Conservation (phyloP, 2,797 vertebrate species). For the Odontamblyopus rebecca region DNA sequence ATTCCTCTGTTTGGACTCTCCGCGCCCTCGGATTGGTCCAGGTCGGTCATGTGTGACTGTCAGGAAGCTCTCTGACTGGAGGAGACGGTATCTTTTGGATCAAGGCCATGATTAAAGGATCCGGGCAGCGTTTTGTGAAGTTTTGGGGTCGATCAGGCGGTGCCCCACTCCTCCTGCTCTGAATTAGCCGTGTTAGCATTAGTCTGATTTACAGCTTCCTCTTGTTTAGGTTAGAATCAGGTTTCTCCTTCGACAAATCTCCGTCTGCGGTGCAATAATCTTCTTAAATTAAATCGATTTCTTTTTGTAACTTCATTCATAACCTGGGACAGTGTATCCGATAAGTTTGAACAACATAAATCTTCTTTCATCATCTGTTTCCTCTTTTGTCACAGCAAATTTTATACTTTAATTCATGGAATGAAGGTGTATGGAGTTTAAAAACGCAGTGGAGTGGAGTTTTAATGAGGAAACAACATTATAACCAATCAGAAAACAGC, state of each 20-base stretch:
- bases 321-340: no score
- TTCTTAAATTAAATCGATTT: no score
- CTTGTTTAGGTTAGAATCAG: conserved; percentile 76
- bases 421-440: no score
- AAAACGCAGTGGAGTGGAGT: no score
- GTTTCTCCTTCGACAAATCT: conserved; percentile 32
- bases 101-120: conserved; percentile 79
- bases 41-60: conserved; percentile 76
- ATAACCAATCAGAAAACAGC: no score
- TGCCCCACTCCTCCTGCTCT: conserved; percentile 75
- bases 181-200: conserved; percentile 78
- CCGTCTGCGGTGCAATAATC: conserved; percentile 30
- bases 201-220: conserved; percentile 84
- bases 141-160: conserved; percentile 61
- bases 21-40: conserved; percentile 63
- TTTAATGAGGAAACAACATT: no score
- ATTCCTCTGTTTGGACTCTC: conserved; percentile 61
- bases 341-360: no score
- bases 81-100: conserved; percentile 74
- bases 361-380: no score
- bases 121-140: conserved; percentile 66
- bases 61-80: conserved; percentile 80
- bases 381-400: no score
- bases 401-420: no score
- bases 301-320: no score